phyloP scores from a whole-genome alignment of 2,797 vertebrate genomes.

The Cryptoblepharus egeriae region DNA sequence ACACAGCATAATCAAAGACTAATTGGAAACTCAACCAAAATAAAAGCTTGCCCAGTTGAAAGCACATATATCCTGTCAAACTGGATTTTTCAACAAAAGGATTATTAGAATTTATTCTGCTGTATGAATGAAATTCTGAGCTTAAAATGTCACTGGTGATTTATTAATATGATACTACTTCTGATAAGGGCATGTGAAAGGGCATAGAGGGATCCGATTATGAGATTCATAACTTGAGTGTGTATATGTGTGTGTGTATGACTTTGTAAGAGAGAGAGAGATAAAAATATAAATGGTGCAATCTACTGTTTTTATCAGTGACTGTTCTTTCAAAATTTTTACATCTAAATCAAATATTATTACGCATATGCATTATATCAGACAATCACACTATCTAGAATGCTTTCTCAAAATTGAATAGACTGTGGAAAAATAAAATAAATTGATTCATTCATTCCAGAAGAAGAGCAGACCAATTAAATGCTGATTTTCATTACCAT shows the following conservation, averaged over 20 bases:
- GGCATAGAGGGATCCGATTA: slow-evolving; percentile 29
- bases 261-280: slow-evolving; percentile 49
- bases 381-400: slow-evolving; percentile 37
- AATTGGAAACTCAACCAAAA: slow-evolving; percentile 58
- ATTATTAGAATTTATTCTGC: slow-evolving; percentile 71
- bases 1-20: slow-evolving; percentile 47
- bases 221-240: slow-evolving; percentile 25
- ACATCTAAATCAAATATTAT: slow-evolving; percentile 36
- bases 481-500: slow-evolving; percentile 35
- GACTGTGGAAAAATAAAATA: slow-evolving; percentile 22
- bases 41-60: slow-evolving; percentile 60
- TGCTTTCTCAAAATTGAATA: slow-evolving; percentile 15
- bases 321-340: slow-evolving; percentile 31
- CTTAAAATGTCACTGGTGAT: slow-evolving; percentile 72
- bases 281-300: slow-evolving; percentile 59
- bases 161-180: slow-evolving; percentile 69
- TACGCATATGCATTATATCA: slow-evolving; percentile 36
- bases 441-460: neutral
- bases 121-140: slow-evolving; percentile 69
- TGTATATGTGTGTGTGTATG: slow-evolving; percentile 22
- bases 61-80: slow-evolving; percentile 58
- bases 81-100: slow-evolving; percentile 67
- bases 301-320: slow-evolving; percentile 43
- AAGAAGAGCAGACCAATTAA: neutral
- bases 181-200: slow-evolving; percentile 66